Evolutionary conservation across 2,888 invertebrate species (phyloP).

Genomic region (Salpingus planirostris): DNA sequence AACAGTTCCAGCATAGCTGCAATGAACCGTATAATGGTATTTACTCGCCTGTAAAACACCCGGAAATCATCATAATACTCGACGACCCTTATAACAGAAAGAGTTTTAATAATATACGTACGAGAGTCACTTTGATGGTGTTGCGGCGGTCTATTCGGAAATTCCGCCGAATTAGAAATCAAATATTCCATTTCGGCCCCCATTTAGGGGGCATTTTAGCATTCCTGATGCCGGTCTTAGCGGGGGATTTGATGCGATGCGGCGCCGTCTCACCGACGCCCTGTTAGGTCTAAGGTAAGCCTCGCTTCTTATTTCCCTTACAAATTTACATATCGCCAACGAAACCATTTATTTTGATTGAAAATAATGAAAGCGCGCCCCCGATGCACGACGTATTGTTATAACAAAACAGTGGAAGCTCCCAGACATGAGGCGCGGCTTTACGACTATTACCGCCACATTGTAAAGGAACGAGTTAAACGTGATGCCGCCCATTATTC

Average conservation of each 20-base stretch:
- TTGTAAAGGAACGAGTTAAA: no score
- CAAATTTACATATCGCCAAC: slow-evolving; percentile 8
- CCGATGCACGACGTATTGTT: no score
- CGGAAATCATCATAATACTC: no score
- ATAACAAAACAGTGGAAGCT: no score
- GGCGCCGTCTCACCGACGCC: slow-evolving; percentile 1
- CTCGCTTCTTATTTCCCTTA: neutral
- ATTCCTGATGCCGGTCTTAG: slow-evolving; percentile 26
- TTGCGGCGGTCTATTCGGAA: no score
- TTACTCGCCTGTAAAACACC: slow-evolving; percentile 2
- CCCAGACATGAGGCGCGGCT: no score
- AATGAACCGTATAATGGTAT: slow-evolving; percentile 2
- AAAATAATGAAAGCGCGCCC: slow-evolving; percentile 7
- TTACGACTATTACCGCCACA: no score
- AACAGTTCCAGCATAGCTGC: neutral
- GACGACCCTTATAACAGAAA: no score
- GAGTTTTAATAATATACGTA: no score
- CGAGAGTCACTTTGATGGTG: no score
- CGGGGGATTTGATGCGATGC: slow-evolving; percentile 17
- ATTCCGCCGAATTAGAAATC: slow-evolving; percentile 27
- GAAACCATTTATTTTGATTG: slow-evolving; percentile 8
- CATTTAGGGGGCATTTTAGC: slow-evolving; percentile 25
- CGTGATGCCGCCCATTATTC: no score
- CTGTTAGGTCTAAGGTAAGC: no score
- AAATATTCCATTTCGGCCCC: slow-evolving; percentile 30